Percentiles rank a stretch among this genome's conserved stretches.
phyloP scores from a whole-genome alignment of 2,113 vertebrate genomes.

The Chloebia gouldiae region DNA sequence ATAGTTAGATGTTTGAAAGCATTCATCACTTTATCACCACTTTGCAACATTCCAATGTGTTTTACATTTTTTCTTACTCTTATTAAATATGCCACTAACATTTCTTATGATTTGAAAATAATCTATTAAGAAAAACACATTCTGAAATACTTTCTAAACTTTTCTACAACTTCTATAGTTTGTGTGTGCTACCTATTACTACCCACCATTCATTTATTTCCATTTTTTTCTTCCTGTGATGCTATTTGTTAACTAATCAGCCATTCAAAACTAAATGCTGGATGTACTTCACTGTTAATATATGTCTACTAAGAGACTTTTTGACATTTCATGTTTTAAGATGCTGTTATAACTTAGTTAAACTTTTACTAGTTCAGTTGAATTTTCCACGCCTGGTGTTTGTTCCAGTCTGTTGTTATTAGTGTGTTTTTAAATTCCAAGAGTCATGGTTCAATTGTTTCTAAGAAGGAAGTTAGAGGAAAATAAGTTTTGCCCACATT shows the following conservation, averaged over 20 bases:
- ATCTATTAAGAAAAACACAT: background rate
- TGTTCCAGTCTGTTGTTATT: slow-evolving; percentile 4
- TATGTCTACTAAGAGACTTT: background rate
- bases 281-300: background rate
- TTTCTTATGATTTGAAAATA: background rate
- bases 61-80: background rate
- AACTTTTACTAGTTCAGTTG: background rate
- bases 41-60: background rate
- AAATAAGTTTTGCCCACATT: background rate
- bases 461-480: background rate
- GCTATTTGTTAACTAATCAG: background rate
- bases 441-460: slow-evolving; percentile 28
- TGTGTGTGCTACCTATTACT: background rate
- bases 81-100: background rate
- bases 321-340: background rate
- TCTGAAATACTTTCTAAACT: background rate
- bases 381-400: slow-evolving; percentile 20
- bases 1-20: background rate
- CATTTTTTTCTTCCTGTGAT: background rate
- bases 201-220: background rate
- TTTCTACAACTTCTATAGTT: background rate
- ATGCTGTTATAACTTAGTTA: background rate
- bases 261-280: background rate
- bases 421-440: slow-evolving; percentile 14
- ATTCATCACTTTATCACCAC: background rate